Evolutionary conservation across 2,113 vertebrate species (phyloP).

Genomic region (Callithrix jacchus): DNA sequence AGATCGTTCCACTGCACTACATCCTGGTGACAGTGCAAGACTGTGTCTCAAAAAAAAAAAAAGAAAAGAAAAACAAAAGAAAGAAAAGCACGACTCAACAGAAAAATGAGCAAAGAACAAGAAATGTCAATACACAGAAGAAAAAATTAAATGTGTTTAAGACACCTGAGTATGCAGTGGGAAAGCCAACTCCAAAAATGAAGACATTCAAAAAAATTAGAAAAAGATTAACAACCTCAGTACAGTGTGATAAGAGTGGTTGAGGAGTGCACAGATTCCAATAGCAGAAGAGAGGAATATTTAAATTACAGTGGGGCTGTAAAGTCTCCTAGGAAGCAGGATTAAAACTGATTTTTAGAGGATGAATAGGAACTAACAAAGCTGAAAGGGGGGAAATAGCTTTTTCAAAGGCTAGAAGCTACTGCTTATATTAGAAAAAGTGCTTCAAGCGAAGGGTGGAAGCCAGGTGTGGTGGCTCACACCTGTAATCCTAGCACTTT

Average conservation of each 20-base stretch:
- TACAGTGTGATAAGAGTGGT: not conserved
- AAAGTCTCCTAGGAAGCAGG: not conserved
- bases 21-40: too few species aligned
- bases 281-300: not conserved
- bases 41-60: too few species aligned
- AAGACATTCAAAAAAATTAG: not conserved
- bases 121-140: not conserved
- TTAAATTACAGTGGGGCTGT: not conserved
- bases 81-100: not conserved
- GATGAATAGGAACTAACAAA: not conserved
- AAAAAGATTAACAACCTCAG: not conserved
- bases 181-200: not conserved
- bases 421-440: not conserved
- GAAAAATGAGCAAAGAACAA: not conserved
- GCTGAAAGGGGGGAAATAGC: not conserved
- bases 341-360: slow-evolving; percentile 12
- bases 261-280: not conserved
- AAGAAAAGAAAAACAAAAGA: not conserved
- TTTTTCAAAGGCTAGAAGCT: not conserved
- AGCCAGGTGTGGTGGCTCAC: not conserved
- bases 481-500: too few species aligned
- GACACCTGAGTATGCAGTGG: not conserved
- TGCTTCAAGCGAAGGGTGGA: not conserved
- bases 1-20: too few species aligned
- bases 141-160: not conserved